Percentiles rank a stretch among this genome's conserved stretches.
Conservation (phyloP, 2,888 invertebrate genomes). For the Platycheirus rosarum region DNA sequence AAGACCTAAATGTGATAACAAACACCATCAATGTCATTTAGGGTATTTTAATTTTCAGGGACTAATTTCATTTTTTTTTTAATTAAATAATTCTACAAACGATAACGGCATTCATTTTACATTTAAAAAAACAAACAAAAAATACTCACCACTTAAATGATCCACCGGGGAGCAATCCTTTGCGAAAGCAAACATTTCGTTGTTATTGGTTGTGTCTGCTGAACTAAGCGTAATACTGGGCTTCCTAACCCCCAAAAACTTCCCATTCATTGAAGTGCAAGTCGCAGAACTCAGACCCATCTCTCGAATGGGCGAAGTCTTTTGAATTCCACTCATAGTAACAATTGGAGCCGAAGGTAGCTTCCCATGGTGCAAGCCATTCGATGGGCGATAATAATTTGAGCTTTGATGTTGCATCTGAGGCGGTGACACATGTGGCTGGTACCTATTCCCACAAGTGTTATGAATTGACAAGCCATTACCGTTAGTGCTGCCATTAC, state of each 20-base stretch:
- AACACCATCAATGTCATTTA: too few relatives aligned
- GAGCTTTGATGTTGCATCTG: slow-evolving; percentile 39
- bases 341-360: slow-evolving; percentile 61
- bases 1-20: too few relatives aligned
- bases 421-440: slow-evolving; percentile 62
- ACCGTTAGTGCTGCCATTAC: slow-evolving; percentile 50
- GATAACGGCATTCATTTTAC: too few relatives aligned
- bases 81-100: too few relatives aligned
- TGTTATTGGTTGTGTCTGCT: slow-evolving; percentile 80
- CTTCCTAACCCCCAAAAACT: slow-evolving; percentile 79
- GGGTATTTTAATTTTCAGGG: too few relatives aligned
- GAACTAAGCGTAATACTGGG: slow-evolving; percentile 80
- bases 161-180: slow-evolving; percentile 80
- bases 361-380: slow-evolving; percentile 53
- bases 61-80: too few relatives aligned
- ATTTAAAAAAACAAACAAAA: too few relatives aligned
- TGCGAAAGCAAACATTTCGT: slow-evolving; percentile 80
- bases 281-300: slow-evolving; percentile 29
- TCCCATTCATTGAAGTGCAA: slow-evolving; percentile 68
- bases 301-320: slow-evolving; percentile 50
- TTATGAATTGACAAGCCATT: slow-evolving; percentile 38
- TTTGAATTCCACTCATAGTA: slow-evolving; percentile 58
- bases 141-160: slow-evolving; percentile 77
- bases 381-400: slow-evolving; percentile 46
- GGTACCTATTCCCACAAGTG: slow-evolving; percentile 43